phyloP scores from a whole-genome alignment of 2,113 vertebrate genomes.

The Dryoscopus gambensis region DNA sequence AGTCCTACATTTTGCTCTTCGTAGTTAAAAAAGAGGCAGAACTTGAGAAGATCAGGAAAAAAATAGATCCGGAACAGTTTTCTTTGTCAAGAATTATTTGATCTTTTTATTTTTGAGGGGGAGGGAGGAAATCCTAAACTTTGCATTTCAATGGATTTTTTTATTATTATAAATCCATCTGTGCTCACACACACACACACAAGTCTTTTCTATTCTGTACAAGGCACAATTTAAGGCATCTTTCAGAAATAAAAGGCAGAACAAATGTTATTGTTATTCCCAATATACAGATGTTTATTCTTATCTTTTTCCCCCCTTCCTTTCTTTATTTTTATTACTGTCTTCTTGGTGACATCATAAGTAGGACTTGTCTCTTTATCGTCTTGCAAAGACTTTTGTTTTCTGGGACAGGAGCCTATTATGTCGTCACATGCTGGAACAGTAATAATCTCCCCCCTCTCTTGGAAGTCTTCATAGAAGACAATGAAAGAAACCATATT shows the following conservation, averaged over 20 bases:
- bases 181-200: background rate
- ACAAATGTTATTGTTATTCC: conserved; percentile 62
- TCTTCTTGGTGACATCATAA: conserved; percentile 73
- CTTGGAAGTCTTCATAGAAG: conserved; percentile 44
- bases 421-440: conserved; percentile 69
- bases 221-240: conserved; percentile 59
- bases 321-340: conserved; percentile 65
- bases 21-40: background rate
- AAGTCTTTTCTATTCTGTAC: conserved; percentile 6
- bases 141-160: conserved; percentile 67
- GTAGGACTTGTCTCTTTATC: conserved; percentile 70
- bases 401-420: conserved; percentile 77
- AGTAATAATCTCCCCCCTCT: conserved; percentile 59
- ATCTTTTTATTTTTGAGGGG: conserved; percentile 10
- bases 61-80: background rate
- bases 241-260: conserved; percentile 38
- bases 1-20: background rate
- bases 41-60: background rate
- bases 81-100: conserved; percentile 30
- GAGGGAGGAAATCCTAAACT: conserved; percentile 27
- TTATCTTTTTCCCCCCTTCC: background rate
- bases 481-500: conserved; percentile 55
- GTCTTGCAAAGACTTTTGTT: conserved; percentile 72
- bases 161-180: conserved; percentile 65
- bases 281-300: conserved; percentile 69